Conservation (phyloP, 1,140 invertebrate genomes). For the Sarcophaga bullata region DNA sequence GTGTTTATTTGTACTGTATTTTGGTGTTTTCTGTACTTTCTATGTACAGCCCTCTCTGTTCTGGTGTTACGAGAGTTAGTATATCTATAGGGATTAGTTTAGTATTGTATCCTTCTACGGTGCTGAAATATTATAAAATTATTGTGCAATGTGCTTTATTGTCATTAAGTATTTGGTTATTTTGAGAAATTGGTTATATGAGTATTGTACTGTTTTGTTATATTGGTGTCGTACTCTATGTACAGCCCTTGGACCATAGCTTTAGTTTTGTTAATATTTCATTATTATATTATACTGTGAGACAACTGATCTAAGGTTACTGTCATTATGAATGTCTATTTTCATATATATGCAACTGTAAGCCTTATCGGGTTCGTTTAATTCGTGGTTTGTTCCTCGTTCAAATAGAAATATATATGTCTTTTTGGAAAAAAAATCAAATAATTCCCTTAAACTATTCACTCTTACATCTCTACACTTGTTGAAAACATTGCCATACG, state of each 20-base stretch:
- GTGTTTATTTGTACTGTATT: background rate
- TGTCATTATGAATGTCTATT: background rate
- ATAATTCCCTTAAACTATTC: background rate
- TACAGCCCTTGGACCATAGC: background rate
- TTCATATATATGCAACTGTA: background rate
- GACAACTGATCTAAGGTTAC: background rate
- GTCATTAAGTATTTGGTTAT: too few species aligned
- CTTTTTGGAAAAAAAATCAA: background rate
- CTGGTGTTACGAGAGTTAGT: too few species aligned
- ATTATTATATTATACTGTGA: background rate
- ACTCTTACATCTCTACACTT: background rate
- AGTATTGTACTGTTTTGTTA: too few species aligned
- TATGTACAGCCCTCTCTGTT: background rate
- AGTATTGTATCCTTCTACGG: too few species aligned
- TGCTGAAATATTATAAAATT: too few species aligned
- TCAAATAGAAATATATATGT: slow-evolving; percentile 3
- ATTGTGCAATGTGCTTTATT: too few species aligned
- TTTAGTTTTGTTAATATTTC: slow-evolving; percentile 1
- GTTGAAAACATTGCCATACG: background rate
- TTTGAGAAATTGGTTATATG: too few species aligned
- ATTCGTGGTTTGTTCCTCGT: background rate
- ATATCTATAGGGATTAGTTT: too few species aligned
- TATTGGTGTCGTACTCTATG: too few species aligned
- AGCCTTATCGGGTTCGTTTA: background rate
- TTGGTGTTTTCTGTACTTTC: background rate